Evolutionary conservation across 2,113 vertebrate genomes (phyloP).

Genomic region (Mesitornis unicolor): DNA sequence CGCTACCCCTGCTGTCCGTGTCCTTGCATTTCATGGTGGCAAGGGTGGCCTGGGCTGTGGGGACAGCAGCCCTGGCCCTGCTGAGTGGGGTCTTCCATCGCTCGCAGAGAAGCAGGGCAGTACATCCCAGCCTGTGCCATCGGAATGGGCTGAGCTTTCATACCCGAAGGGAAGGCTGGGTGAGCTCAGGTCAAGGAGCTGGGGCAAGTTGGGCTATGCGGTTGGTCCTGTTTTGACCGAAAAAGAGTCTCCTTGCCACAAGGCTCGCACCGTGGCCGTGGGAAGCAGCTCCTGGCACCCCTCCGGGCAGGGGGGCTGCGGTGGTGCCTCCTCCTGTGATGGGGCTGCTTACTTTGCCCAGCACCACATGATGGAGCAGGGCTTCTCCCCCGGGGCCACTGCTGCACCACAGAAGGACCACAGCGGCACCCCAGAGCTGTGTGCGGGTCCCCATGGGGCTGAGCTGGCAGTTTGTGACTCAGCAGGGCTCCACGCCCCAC

Average conservation of each 20-base stretch:
- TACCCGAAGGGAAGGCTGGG: slow-evolving; percentile 12
- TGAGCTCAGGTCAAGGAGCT: slow-evolving; percentile 10
- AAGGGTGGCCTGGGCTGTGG: background rate
- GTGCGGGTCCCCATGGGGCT: rapidly evolving
- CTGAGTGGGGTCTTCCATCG: rapidly evolving
- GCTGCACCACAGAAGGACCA: background rate
- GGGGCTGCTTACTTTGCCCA: background rate
- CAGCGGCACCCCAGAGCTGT: background rate
- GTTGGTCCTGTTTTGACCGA: background rate
- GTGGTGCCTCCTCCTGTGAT: rapidly evolving
- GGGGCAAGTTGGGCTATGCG: background rate
- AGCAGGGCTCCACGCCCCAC: background rate
- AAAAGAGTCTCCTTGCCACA: background rate
- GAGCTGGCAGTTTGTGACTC: background rate
- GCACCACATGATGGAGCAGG: rapidly evolving
- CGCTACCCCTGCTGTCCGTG: background rate
- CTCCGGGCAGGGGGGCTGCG: background rate
- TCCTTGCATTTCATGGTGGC: background rate
- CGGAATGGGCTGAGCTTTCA: background rate
- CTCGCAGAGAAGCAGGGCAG: background rate
- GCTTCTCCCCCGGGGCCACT: background rate
- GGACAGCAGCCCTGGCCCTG: background rate
- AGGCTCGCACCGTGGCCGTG: background rate
- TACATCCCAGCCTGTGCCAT: background rate
- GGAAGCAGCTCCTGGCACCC: background rate